phyloP scores from a whole-genome alignment of 2,797 vertebrate genomes.

The Sebastes iracundus region DNA sequence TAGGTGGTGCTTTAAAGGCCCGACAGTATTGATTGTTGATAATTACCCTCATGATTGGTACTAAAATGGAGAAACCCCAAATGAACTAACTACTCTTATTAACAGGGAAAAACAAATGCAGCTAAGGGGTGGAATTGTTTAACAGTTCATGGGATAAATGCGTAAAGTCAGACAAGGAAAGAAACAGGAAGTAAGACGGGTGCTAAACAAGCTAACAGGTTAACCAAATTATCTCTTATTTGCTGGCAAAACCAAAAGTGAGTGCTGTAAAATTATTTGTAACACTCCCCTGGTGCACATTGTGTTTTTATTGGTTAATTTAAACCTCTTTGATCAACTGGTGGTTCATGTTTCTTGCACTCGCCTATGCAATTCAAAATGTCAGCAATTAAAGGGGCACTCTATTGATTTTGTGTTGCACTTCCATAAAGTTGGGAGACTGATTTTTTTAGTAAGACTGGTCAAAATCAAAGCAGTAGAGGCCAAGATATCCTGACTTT shows the following conservation, averaged over 20 bases:
- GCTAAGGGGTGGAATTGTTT: background rate
- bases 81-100: background rate
- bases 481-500: background rate
- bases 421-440: background rate
- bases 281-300: background rate
- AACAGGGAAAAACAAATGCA: background rate
- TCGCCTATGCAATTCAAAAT: background rate
- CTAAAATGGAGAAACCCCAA: conserved; percentile 13
- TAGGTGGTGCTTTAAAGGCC: conserved; percentile 18
- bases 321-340: background rate
- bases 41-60: conserved; percentile 24
- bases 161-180: too few species aligned
- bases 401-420: background rate
- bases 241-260: background rate
- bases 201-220: background rate
- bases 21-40: conserved; percentile 44
- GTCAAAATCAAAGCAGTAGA: background rate
- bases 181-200: background rate
- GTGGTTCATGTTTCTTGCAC: background rate
- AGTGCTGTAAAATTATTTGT: background rate
- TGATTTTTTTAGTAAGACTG: background rate
- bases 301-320: background rate
- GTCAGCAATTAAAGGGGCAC: background rate
- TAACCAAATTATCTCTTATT: background rate
- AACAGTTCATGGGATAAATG: background rate